Conservation (phyloP, 2,797 vertebrate genomes). For the Dendrocincla fuliginosa region DNA sequence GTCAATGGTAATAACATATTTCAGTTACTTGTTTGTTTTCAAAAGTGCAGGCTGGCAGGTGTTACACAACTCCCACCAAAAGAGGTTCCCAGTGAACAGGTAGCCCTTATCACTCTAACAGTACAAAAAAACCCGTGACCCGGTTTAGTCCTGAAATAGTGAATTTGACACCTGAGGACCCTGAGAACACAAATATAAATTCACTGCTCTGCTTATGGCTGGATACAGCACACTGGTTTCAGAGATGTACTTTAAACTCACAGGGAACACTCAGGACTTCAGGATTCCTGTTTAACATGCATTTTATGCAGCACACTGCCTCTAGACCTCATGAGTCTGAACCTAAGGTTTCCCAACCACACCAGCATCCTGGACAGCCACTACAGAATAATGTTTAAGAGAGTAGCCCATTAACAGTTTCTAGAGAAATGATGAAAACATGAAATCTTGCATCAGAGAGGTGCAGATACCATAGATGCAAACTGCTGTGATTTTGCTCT, state of each 20-base stretch:
- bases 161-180: neutral
- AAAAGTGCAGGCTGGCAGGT: neutral
- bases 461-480: neutral
- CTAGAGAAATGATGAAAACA: neutral
- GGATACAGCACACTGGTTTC: neutral
- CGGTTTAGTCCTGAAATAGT: neutral
- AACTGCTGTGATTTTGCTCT: neutral
- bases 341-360: neutral
- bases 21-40: neutral
- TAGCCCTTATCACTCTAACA: neutral
- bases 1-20: neutral
- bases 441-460: neutral
- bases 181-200: neutral
- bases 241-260: neutral
- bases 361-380: neutral
- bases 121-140: neutral
- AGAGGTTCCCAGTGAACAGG: neutral
- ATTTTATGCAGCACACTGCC: neutral
- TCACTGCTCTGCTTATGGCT: neutral
- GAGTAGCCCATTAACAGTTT: neutral
- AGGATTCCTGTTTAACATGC: neutral
- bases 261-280: neutral
- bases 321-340: neutral
- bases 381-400: neutral
- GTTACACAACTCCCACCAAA: neutral